Evolutionary conservation across 2,888 invertebrate species (phyloP).

Genomic region (Anoncus sp.): DNA sequence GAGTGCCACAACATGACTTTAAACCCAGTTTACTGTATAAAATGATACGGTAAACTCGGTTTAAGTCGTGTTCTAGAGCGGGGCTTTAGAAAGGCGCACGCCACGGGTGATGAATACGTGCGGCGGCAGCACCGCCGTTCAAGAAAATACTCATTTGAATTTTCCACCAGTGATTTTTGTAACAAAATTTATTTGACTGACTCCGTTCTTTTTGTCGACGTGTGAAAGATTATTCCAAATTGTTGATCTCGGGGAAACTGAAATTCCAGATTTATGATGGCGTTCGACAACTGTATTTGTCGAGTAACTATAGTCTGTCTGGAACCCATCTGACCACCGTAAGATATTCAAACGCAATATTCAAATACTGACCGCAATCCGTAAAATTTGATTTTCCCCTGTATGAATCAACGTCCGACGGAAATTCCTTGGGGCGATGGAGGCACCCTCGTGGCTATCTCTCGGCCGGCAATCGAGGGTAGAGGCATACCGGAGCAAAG

Average conservation of each 20-base stretch:
- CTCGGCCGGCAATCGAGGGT: slow-evolving; percentile 59
- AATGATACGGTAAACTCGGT: too few relatives aligned
- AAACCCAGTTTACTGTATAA: too few relatives aligned
- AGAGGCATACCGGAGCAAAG: slow-evolving; percentile 50
- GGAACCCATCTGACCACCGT: slow-evolving; percentile 57
- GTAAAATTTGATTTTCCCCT: slow-evolving; percentile 75
- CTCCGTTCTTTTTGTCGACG: background rate
- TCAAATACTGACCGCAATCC: slow-evolving; percentile 77
- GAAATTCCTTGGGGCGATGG: slow-evolving; percentile 59
- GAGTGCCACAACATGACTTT: too few relatives aligned
- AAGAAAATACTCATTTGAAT: slow-evolving; percentile 16
- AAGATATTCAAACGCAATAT: slow-evolving; percentile 79
- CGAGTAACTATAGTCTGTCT: slow-evolving; percentile 10
- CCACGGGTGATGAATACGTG: slow-evolving; percentile 48
- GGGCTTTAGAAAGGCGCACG: slow-evolving; percentile 70
- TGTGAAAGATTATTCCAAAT: slow-evolving; percentile 35
- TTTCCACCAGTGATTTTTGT: slow-evolving; percentile 24
- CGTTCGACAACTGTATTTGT: slow-evolving; percentile 32
- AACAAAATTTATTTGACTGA: slow-evolving; percentile 13
- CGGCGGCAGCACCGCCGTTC: slow-evolving; percentile 22
- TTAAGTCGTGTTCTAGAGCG: too few relatives aligned
- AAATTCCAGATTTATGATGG: slow-evolving; percentile 25
- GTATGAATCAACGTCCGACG: slow-evolving; percentile 73
- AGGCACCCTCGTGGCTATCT: slow-evolving; percentile 61
- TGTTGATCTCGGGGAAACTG: slow-evolving; percentile 32